These are phyloP conservation scores for Pandemis heparana DNA, from an alignment of 2,888 invertebrate species.

Conservation along the genomic window DNA sequence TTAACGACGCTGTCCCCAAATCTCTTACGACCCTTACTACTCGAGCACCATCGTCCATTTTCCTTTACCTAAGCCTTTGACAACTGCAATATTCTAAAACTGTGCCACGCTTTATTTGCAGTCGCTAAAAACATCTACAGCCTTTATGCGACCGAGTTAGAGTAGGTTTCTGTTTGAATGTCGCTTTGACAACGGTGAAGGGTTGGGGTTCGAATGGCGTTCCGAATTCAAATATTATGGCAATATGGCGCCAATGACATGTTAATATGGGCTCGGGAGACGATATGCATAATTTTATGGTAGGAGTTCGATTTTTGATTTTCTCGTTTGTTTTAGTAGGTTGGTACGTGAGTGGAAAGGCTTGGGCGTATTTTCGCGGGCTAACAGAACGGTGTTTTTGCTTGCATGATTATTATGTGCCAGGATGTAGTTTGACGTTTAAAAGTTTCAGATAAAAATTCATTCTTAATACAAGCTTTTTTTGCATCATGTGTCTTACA, in stretches of 20 bases:
- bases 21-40: conserved; percentile 22
- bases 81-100: conserved; percentile 32
- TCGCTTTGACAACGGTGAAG: conserved; percentile 26
- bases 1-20: conserved; percentile 2
- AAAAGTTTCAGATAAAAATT: too few species aligned
- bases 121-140: neutral
- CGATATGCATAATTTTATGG: conserved; percentile 45
- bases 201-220: conserved; percentile 32
- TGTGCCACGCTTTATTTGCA: conserved; percentile 9
- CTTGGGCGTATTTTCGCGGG: conserved; percentile 7
- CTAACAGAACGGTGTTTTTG: conserved; percentile 13
- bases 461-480: too few species aligned
- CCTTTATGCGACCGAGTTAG: conserved; percentile 8
- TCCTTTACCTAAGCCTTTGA: conserved; percentile 32
- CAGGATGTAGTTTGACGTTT: too few species aligned
- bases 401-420: neutral
- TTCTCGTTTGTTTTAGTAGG: conserved; percentile 37
- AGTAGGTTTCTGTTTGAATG: conserved; percentile 10
- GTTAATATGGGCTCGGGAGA: conserved; percentile 40
- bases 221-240: conserved; percentile 42
- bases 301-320: conserved; percentile 41
- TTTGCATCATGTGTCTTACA: too few species aligned
- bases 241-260: conserved; percentile 44
- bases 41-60: conserved; percentile 15
- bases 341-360: conserved; percentile 36